A percentile compares a stretch with the other conserved stretches of the same genome.
Conservation (phyloP, 1,140 invertebrate genomes). For the Lucilia sericata region DNA sequence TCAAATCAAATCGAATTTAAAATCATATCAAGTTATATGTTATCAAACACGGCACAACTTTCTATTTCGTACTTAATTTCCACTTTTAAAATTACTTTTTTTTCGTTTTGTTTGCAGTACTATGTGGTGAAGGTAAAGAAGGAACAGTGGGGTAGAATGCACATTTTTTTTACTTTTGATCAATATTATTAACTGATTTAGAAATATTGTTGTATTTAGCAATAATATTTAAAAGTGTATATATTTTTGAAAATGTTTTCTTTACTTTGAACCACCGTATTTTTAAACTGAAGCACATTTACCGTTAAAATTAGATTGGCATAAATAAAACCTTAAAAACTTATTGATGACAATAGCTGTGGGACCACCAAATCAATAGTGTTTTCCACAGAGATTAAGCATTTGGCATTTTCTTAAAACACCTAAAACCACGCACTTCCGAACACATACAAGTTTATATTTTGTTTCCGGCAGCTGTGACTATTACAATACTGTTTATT, state of each 20-base stretch:
- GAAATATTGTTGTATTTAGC: too few relatives aligned
- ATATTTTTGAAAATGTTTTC: too few relatives aligned
- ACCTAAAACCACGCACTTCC: neutral
- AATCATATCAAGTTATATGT: slow-evolving; percentile 11
- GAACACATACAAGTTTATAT: neutral
- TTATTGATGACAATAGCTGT: slow-evolving; percentile 39
- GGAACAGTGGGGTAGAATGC: too few relatives aligned
- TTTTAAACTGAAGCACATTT: neutral
- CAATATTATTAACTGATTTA: too few relatives aligned
- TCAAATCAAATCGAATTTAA: neutral
- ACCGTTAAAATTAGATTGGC: neutral
- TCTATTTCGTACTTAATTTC: slow-evolving; percentile 31
- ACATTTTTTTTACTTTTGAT: too few relatives aligned
- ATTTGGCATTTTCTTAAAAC: neutral
- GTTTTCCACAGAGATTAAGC: neutral
- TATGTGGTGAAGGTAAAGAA: too few relatives aligned
- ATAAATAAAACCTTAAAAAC: slow-evolving; percentile 10
- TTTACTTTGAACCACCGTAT: neutral
- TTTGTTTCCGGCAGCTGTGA: slow-evolving; percentile 30
- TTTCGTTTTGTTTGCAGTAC: neutral
- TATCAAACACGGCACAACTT: neutral
- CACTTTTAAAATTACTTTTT: slow-evolving; percentile 1
- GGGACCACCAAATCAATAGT: slow-evolving; percentile 29
- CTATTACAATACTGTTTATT: neutral
- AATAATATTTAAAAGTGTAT: too few relatives aligned